Conservation (phyloP, 2,113 vertebrate genomes). For the Ancistrus triradiatus region DNA sequence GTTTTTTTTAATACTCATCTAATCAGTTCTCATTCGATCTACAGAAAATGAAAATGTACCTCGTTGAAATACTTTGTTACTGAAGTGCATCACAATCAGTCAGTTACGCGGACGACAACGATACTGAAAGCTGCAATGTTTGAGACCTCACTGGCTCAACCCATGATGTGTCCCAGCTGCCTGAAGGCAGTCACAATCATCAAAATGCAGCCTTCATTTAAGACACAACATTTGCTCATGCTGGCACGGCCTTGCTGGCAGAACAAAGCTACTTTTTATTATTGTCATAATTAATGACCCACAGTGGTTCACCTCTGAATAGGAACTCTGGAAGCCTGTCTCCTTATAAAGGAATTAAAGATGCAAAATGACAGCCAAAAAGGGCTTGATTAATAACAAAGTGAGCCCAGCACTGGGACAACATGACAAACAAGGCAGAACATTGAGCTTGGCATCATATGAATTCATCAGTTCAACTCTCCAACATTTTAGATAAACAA, state of each 20-base stretch:
- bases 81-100: no score
- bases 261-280: conserved; percentile 52
- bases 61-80: no score
- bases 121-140: conserved; percentile 14
- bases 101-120: no score
- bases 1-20: conserved; percentile 18
- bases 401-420: conserved; percentile 33
- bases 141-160: background rate
- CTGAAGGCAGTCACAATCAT: conserved; percentile 33
- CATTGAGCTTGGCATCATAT: conserved; percentile 59
- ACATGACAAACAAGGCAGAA: conserved; percentile 66
- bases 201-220: conserved; percentile 23
- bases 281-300: conserved; percentile 50
- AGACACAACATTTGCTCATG: conserved; percentile 30
- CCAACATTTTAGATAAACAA: conserved; percentile 59
- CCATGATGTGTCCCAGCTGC: conserved; percentile 23
- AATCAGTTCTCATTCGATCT: conserved; percentile 8
- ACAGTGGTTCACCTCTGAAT: conserved; percentile 41
- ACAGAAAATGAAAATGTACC: no score
- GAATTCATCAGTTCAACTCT: conserved; percentile 64
- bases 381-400: conserved; percentile 53
- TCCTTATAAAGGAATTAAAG: conserved; percentile 49
- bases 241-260: conserved; percentile 38
- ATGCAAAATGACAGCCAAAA: conserved; percentile 41
- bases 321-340: conserved; percentile 36